These are phyloP conservation scores for Poecile montanus DNA, from an alignment of 2,797 vertebrate species.

Conservation along the genomic window DNA sequence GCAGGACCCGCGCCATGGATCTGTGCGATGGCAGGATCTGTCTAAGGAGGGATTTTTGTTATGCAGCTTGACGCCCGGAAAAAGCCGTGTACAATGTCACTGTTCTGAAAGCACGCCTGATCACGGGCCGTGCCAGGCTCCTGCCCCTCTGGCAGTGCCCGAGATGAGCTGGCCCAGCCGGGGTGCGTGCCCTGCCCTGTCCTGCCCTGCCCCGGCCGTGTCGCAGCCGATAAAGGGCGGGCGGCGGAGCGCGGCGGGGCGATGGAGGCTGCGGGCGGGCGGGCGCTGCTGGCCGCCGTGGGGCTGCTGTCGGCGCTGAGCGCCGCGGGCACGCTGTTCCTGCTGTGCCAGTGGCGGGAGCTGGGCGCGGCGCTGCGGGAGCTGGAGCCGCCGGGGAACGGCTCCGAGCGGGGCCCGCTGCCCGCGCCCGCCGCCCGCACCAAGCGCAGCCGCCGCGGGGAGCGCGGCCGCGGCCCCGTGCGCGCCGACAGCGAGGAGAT, in stretches of 20 bases:
- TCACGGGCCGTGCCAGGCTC: fast-evolving
- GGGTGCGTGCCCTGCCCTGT: too few relatives aligned
- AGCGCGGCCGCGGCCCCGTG: slow-evolving; percentile 59
- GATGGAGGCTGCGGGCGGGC: slow-evolving; percentile 60
- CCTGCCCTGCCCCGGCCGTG: neutral
- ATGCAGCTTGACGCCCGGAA: fast-evolving
- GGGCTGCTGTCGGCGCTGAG: slow-evolving; percentile 83
- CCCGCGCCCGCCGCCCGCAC: neutral
- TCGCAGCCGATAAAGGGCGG: too few relatives aligned
- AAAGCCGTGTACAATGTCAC: fast-evolving
- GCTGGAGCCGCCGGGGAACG: slow-evolving; percentile 72
- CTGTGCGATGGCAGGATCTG: fast-evolving
- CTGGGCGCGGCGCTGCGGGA: slow-evolving; percentile 76
- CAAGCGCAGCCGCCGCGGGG: slow-evolving; percentile 75
- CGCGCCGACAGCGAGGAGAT: slow-evolving; percentile 82
- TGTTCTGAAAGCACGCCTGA: fast-evolving
- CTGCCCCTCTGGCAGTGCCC: fast-evolving
- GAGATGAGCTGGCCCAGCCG: fast-evolving
- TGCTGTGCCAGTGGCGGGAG: slow-evolving; percentile 85
- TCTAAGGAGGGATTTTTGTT: fast-evolving
- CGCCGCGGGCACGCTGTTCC: slow-evolving; percentile 84
- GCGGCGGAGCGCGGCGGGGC: neutral
- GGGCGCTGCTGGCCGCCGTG: slow-evolving; percentile 80
- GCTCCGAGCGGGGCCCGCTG: slow-evolving; percentile 27
- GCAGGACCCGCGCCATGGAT: neutral